Conservation (phyloP, 2,888 invertebrate genomes). For the Aproaerema taeniolella region DNA sequence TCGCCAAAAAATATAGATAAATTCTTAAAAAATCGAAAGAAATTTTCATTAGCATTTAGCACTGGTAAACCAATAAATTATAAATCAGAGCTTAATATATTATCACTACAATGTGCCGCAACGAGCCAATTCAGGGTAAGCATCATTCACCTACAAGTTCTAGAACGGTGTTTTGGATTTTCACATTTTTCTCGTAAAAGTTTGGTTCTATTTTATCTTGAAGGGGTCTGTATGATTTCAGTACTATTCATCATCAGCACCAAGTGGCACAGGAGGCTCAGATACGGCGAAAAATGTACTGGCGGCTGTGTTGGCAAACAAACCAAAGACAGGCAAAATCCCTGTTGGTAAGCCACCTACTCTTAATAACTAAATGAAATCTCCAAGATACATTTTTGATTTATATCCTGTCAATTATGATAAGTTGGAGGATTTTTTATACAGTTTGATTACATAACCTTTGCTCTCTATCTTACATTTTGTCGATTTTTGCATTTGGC, state of each 20-base stretch:
- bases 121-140: conserved; percentile 55
- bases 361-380: conserved; percentile 2
- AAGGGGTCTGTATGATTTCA: conserved; percentile 32
- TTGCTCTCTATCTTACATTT: too few relatives aligned
- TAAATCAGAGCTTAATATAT: conserved; percentile 46
- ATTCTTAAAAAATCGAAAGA: conserved; percentile 51
- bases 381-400: too few relatives aligned
- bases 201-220: too few relatives aligned
- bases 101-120: conserved; percentile 52
- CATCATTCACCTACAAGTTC: too few relatives aligned
- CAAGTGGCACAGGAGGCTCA: conserved; percentile 33
- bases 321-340: conserved; percentile 69
- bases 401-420: too few relatives aligned
- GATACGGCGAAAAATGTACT: conserved; percentile 70
- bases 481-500: too few relatives aligned
- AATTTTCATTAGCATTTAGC: conserved; percentile 41
- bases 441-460: too few relatives aligned
- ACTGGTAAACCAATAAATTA: conserved; percentile 37
- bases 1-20: conserved; percentile 55
- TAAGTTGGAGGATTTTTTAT: too few relatives aligned
- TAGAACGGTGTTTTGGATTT: too few relatives aligned
- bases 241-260: conserved; percentile 48
- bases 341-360: conserved; percentile 71
- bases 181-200: too few relatives aligned
- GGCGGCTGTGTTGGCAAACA: conserved; percentile 69